A percentile compares a stretch with the other conserved stretches of the same genome.
Evolutionary conservation across 1,140 invertebrate species (phyloP).

Genomic region (Holcopasites calliopsidis): DNA sequence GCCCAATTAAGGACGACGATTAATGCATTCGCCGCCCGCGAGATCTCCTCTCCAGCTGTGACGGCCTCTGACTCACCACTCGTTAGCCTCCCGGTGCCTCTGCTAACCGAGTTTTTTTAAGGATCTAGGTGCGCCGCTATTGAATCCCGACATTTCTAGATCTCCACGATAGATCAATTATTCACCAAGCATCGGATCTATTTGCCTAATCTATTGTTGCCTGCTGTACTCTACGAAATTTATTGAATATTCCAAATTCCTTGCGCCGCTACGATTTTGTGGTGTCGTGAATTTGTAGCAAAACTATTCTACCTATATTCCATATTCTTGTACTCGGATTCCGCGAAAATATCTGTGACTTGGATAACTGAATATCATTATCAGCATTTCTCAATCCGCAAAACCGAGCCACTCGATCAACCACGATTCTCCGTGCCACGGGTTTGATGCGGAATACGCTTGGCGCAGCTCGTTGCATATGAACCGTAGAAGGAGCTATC

Average conservation of each 20-base stretch:
- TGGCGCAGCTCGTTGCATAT: neutral
- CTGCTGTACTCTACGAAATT: too few relatives aligned
- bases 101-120: conserved; percentile 35
- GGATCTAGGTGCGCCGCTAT: conserved; percentile 1
- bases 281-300: too few relatives aligned
- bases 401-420: neutral
- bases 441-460: neutral
- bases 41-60: conserved; percentile 37
- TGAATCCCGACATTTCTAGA: neutral
- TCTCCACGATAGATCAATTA: neutral
- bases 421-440: neutral
- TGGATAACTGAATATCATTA: neutral
- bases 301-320: too few relatives aligned
- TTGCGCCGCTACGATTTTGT: too few relatives aligned
- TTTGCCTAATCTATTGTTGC: too few relatives aligned
- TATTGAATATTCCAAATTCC: too few relatives aligned
- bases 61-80: conserved; percentile 15
- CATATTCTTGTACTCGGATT: too few relatives aligned
- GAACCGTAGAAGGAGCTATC: conserved; percentile 41
- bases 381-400: neutral
- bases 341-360: too few relatives aligned
- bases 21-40: conserved; percentile 40
- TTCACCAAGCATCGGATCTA: neutral
- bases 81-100: conserved; percentile 15
- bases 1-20: conserved; percentile 58